Base-by-base conservation (phyloP, 2,113 vertebrate species). In the Forbesichthys agassizii region DNA sequence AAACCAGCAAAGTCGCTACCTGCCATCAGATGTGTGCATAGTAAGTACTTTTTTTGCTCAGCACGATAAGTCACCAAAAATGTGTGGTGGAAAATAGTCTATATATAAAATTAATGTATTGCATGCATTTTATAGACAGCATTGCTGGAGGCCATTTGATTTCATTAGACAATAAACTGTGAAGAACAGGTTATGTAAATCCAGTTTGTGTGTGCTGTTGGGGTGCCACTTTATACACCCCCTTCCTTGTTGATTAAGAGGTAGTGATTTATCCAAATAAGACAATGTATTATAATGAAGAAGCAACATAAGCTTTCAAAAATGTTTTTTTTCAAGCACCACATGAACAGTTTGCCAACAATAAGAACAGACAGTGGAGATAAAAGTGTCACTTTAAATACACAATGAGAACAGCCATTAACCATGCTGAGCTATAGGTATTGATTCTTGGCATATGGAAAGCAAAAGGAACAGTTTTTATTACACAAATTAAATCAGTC, bases 41-140 rank as follows among this genome's bases (percentile, higher is more conserved):
- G 77, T 62, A 80, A 86, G 84, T 74, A 82, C 78, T 89, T 90
- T 84, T 88, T 90, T 90, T 84, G 74, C 61, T 54, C 9, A 66
- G 56, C 48, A 46, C 56, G 49, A 75, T 77, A 62, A 75, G 78
- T 58, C 27, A 27, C 27, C 27, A 27, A 27, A 27, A 27, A 27
- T 27, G 27, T 27, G 27, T 27, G 27, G 27, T 27, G 27, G 1
- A 27, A 27, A 27, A 42, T 42, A 42, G 36, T 5, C 33, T 51
- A 42, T 71, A 49, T 47, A 8, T 14, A 46, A 0, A 62, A 27
- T 27, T 27, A 27, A 27, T 27, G 27, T 27, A 27, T 27, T 71
- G 13, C 79, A 63, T 36, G 48, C 54, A 42, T n/a, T 16, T 9
- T 18, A 42, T 16, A 5, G 14, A 27, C 11, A 47, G 9, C 42